phyloP scores from a whole-genome alignment of 2,888 invertebrate genomes.

The Phalera bucephala region DNA sequence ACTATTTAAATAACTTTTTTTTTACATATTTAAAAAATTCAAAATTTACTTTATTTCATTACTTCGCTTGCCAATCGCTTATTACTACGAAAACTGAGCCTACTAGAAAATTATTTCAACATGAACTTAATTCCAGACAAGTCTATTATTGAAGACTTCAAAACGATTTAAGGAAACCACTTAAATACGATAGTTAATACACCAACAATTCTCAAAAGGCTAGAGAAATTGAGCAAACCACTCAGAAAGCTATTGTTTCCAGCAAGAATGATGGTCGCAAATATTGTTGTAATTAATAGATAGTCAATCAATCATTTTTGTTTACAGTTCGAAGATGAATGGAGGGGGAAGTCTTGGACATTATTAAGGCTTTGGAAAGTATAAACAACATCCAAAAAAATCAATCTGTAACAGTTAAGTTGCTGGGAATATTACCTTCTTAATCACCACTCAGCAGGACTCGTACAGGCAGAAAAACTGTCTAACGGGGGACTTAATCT shows the following conservation, averaged over 20 bases:
- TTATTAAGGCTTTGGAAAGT: slow-evolving; percentile 8
- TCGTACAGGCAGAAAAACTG: too few species aligned
- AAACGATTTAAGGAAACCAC: slow-evolving; percentile 59
- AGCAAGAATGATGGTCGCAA: slow-evolving; percentile 47
- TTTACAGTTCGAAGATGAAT: slow-evolving; percentile 28
- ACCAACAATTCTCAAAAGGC: slow-evolving; percentile 18
- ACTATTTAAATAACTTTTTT: too few species aligned
- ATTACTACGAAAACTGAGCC: too few species aligned
- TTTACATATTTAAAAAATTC: too few species aligned
- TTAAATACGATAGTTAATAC: slow-evolving; percentile 33
- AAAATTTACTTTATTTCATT: too few species aligned
- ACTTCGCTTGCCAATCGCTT: too few species aligned
- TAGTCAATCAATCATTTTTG: slow-evolving; percentile 61
- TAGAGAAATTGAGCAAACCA: slow-evolving; percentile 24
- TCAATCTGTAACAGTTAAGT: too few species aligned
- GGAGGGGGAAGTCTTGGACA: slow-evolving; percentile 9
- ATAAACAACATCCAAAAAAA: slow-evolving; percentile 15
- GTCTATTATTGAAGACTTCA: slow-evolving; percentile 11
- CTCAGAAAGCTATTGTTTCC: slow-evolving; percentile 37
- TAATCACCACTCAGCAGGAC: too few species aligned
- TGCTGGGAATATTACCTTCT: too few species aligned
- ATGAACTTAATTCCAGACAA: neutral
- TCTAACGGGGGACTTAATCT: too few species aligned
- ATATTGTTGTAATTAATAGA: slow-evolving; percentile 62
- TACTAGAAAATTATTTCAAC: slow-evolving; percentile 2